A percentile compares a stretch with the other conserved stretches of the same genome.
Evolutionary conservation across 2,113 vertebrate genomes (phyloP).

Genomic region (Sylvia atricapilla): DNA sequence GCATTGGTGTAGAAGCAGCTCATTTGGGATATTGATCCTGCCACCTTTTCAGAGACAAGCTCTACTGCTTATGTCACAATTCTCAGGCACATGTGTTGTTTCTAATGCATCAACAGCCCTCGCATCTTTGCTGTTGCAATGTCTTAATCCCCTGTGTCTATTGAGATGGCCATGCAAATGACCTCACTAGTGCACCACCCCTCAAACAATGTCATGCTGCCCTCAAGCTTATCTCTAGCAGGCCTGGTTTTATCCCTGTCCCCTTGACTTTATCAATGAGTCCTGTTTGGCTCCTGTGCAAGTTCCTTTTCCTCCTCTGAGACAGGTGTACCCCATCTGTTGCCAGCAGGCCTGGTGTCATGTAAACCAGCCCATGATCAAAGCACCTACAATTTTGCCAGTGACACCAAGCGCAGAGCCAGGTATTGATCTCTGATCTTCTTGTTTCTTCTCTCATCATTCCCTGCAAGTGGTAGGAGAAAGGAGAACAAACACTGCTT

Average conservation of each 20-base stretch:
- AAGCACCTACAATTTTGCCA: not conserved
- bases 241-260: not conserved
- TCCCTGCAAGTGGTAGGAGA: not conserved
- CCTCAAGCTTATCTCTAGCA: not conserved
- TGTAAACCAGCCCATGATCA: not conserved
- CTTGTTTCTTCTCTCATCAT: not conserved
- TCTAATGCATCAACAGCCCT: not conserved
- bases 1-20: not conserved
- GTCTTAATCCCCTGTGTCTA: not conserved
- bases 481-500: not conserved
- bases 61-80: not conserved
- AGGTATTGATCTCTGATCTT: not conserved
- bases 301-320: not conserved
- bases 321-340: no score
- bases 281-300: not conserved
- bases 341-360: not conserved
- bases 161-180: not conserved
- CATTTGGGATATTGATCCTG: not conserved
- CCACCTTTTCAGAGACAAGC: not conserved
- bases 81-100: not conserved
- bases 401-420: not conserved
- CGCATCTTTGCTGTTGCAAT: fast-evolving
- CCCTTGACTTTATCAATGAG: not conserved
- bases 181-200: not conserved
- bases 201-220: not conserved